Evolutionary conservation across 2,797 vertebrate species (phyloP), one percentile per base, ranked within the genome.

Genomic region (Natrix natrix): DNA sequence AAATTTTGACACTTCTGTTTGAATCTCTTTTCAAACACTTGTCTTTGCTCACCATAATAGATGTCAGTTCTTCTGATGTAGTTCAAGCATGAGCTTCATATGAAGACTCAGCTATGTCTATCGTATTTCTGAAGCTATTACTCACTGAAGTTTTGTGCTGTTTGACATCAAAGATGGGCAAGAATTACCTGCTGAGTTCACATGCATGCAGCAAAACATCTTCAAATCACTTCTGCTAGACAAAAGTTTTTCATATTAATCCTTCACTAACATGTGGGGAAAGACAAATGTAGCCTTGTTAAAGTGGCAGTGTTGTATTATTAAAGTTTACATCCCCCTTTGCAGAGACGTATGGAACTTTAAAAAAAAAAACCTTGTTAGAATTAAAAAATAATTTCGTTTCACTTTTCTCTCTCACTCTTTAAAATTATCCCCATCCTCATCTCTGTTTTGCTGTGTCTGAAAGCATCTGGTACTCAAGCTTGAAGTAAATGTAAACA

Each of bases 211-310:
- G 98, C 98, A 98, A 98, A 99, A 98, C 98, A 99, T 99, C 99
- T 99, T 99, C 98, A 99, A 99, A 99, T 99, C 99, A 99, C 98
- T 99, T 99, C 98, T 98, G 98, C 98, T 98, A 99, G 98, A 99
- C 99, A 99, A 98, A 98, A 98, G 98, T 99, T 99, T 98, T 98
- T 98, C 98, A 98, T 99, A 99, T 99, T 99, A 98, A 98, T 98
- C 98, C 98, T 98, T 98, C 96, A 97, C 97, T 98, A 97, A 97
- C 97, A 97, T 97, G 96, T 98, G 97, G 98, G 98, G 98, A 98
- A 98, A 99, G 98, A 98, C 97, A 97, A 98, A 98, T 97, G 97
- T 96, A 98, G 94, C 96, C 98, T 98, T 97, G 97, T 98, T 99
- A 98, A 98, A 98, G 97, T 98, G 96, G 96, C 94, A 97, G 95